These are phyloP conservation scores for Charanyca ferruginea DNA, from an alignment of 2,888 invertebrate species.

Conservation along the genomic window DNA sequence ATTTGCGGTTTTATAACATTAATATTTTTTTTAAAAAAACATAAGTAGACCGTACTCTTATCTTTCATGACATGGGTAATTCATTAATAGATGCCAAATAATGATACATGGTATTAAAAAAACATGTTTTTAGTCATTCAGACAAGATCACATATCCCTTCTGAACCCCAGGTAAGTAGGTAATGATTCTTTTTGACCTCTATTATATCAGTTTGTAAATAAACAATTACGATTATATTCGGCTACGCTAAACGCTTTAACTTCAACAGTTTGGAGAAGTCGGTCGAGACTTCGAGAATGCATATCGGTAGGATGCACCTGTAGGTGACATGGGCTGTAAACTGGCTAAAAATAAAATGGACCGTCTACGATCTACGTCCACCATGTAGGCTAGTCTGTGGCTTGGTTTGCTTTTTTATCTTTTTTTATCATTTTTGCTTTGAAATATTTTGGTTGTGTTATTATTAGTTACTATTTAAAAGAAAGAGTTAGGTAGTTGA, in stretches of 20 bases:
- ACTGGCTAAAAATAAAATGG: conserved; percentile 37
- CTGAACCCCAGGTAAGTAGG: no score
- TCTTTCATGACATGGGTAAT: neutral
- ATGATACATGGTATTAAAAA: neutral
- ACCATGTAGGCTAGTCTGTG: conserved; percentile 5
- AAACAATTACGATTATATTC: conserved; percentile 19
- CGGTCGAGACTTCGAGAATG: conserved; percentile 48
- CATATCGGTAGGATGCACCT: neutral
- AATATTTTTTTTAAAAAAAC: neutral
- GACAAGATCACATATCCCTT: conserved; percentile 32
- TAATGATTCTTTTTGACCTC: no score
- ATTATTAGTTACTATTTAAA: no score
- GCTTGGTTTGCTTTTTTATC: neutral
- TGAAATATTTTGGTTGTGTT: neutral
- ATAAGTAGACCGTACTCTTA: no score
- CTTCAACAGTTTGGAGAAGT: conserved; percentile 34
- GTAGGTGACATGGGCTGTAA: conserved; percentile 23
- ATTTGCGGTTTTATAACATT: conserved; percentile 7
- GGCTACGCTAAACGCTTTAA: neutral
- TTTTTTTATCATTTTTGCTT: conserved; percentile 13
- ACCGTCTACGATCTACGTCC: neutral
- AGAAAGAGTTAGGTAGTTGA: neutral
- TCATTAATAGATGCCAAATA: conserved; percentile 11
- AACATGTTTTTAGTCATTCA: conserved; percentile 8
- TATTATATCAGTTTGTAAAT: conserved; percentile 38